Base-by-base conservation (phyloP, 2,888 invertebrate species). In the Crematogaster levior region DNA sequence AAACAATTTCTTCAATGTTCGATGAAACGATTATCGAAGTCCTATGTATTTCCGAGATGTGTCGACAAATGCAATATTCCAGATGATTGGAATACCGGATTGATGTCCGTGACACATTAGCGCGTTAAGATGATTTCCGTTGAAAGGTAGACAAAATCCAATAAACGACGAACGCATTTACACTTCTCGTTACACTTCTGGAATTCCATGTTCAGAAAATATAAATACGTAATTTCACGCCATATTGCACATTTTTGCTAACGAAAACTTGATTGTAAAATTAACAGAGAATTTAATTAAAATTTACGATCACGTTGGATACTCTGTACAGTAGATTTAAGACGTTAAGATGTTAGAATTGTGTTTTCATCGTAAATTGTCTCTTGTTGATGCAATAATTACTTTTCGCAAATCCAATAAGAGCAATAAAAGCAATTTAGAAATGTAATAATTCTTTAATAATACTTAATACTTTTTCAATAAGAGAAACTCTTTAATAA, bases 61-160 rank as follows among this genome's bases (percentile, higher is more conserved):
- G 30, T 43, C 7, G 43, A 34, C 30, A 40, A 34, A 68, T 40
- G 63, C 65, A 61, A 85, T 86, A 80, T 82, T 82, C 73, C 58
- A 12, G 10, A 43, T 40, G 37, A 18, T 56, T 73, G 81, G 63
- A 83, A 27, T 84, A 68, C 48, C 86, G 56, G 48, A 51, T 83
- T 77, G 83, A 63, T 83, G 84, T 85, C 81, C 87, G 53, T 27
- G 10, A 43, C 83, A 66, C 72, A 83, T 86, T 66, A 61, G 58
- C 27, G 53, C 30, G 37, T 86, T 83, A 84, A 81, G 83, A 43
- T 37, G 37, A 46, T 83, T 84, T 87, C 83, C 87, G 84, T 30
- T 6, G 51, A 56, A 66, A 77, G 56, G 48, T 60, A 68, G 30
- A 46, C 30, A 73, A 81, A 84, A 87, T 81, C 58, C 79, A 85